Conservation (phyloP, 2,113 vertebrate genomes). For the Lycaon pictus region DNA sequence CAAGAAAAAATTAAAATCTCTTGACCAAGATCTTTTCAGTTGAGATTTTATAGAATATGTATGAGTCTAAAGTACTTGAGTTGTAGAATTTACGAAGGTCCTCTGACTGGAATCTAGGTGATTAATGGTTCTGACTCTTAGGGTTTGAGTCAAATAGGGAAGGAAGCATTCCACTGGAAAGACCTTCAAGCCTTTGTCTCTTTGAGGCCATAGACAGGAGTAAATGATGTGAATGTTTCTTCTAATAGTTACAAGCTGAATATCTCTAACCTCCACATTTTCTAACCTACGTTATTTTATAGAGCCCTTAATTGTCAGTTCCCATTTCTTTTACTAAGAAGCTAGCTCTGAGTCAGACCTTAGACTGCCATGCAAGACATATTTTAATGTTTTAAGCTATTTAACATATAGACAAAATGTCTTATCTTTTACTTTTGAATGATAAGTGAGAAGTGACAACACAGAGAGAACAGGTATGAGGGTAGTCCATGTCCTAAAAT, state of each 20-base stretch:
- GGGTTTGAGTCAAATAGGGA: background rate
- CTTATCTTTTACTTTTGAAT: slow-evolving; percentile 57
- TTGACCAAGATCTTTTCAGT: slow-evolving; percentile 54
- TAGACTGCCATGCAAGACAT: slow-evolving; percentile 13
- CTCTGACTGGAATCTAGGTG: slow-evolving; percentile 25
- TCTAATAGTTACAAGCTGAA: background rate
- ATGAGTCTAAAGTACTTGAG: slow-evolving; percentile 49
- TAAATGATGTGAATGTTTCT: slow-evolving; percentile 36
- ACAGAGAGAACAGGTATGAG: slow-evolving; percentile 34
- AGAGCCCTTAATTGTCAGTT: background rate
- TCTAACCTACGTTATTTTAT: background rate
- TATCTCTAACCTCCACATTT: background rate
- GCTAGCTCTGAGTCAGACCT: slow-evolving; percentile 21
- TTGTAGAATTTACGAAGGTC: slow-evolving; percentile 52
- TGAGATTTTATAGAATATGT: slow-evolving; percentile 55
- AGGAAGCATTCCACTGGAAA: background rate
- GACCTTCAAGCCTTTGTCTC: background rate
- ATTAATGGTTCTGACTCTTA: slow-evolving; percentile 22
- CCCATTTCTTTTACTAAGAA: slow-evolving; percentile 42
- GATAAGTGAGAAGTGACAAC: slow-evolving; percentile 32
- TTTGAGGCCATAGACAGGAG: slow-evolving; percentile 25
- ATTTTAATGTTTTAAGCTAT: slow-evolving; percentile 56
- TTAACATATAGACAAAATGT: slow-evolving; percentile 63
- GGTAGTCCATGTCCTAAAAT: slow-evolving; percentile 47
- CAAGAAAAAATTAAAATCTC: slow-evolving; percentile 49